Evolutionary conservation across 2,797 vertebrate species (phyloP), one percentile per base, ranked within the genome.

Genomic region (Poecilia gillii): DNA sequence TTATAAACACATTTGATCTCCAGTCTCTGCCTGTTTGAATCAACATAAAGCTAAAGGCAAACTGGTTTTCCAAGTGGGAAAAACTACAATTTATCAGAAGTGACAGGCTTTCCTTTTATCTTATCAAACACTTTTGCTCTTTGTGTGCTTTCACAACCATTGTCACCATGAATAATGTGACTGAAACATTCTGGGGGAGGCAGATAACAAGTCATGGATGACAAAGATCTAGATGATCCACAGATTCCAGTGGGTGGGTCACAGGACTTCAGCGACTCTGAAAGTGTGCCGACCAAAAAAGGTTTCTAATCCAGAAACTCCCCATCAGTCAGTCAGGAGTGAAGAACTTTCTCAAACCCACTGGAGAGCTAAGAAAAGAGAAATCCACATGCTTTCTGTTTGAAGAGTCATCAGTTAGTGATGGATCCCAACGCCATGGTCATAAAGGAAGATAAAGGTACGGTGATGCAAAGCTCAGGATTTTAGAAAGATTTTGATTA

Each of bases 391-490:
- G 23, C 6, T 18, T 59, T 57, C 16, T 59, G n/a, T 45, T 74
- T 45, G 13, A 57, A 23, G 31, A 36, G 0, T 25, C 23, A 51
- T 11, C 23, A 18, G 7, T 33, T 18, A 31, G 20, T 12, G 41
- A 62, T 59, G n/a, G 41, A 46, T 11, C 33, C 12, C n/a, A 28
- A 20, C n/a, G 2, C 39, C 1, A n/a, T 0, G 43, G n/a, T 18
- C 18, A 64, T 62, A 45, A 62, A 33, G 31, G 14, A 62, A 75
- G n/a, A 33, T 11, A 46, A 45, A 75, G 74, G 74, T 75, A 75
- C 39, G 5, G 53, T 46, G 25, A 62, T 18, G 2, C 25, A 71
- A 46, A 72, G 43, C 41, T 72, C 6, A 72, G 5, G 41, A 28
- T 31, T 72, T 72, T 72, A 14, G 12, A 8, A 45, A 45, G 43